Base-by-base conservation (phyloP, 92 coral and sea anemone genomes). In the Parazoanthus swiftii region DNA sequence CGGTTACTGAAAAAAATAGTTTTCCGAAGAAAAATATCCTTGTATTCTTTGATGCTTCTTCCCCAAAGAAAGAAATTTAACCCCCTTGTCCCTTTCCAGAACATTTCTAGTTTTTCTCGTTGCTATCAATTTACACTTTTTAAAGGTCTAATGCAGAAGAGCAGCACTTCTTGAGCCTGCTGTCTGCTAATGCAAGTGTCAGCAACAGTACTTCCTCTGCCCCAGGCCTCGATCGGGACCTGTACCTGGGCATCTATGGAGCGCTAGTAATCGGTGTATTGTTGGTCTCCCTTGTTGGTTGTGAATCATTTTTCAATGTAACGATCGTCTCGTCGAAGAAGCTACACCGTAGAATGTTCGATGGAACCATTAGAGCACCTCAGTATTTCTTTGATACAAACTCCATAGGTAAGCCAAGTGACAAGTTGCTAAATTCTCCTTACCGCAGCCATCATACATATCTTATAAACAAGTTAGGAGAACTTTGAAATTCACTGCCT, bases 341-440 rank as follows among this genome's bases (percentile, higher is more conserved):
- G 33, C 92, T 94, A 13, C 93, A 94, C 51, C 48, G 54, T 44
- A 85, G 77, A 56, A 94, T 94, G 97, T 83, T 94, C 36, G 70
- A 74, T 14, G 89, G 93, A 54, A 71, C 90, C 8, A 89, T 94
- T 80, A 89, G 89, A 37, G 91, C 97, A 2, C 91, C 95, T 42
- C 91, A 91, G 91, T 92, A 91, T 77, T 94, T 94, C 90, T 94
- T 94, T 74, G 97, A 94, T 74, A 94, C 90, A 65, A 94, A 92
- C 87, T 94, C 97, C 13, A 88, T 92, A 39, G 94, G 94, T 92
- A 51, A 81, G 91, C 25, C 2, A 54, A 23, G 59, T 74, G 59
- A 29, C 78, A 20, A 9, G 26, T 54, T 54, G 59, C 42, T 14
- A 74, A 33, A 33, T 74, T 74, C 16, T 39, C 46, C 39, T 35